These are phyloP conservation scores for Cydia pomonella DNA, from an alignment of 1,140 invertebrate species.

Conservation along the genomic window DNA sequence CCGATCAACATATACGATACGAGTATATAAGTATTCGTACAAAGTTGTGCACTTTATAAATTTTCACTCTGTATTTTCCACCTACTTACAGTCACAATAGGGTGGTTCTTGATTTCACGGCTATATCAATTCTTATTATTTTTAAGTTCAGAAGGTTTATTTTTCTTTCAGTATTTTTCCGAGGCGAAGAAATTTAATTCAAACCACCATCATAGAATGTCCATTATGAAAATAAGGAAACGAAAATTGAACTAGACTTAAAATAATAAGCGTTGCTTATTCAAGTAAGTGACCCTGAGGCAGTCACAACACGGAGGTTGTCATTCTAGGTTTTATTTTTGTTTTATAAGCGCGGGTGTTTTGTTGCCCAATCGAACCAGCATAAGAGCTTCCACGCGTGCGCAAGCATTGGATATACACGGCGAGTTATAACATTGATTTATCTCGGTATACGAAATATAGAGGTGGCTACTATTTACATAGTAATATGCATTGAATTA, in stretches of 20 bases:
- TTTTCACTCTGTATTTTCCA: too few species aligned
- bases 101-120: too few species aligned
- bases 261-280: constrained; percentile 27
- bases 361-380: too few species aligned
- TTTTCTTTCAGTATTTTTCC: neutral
- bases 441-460: constrained; percentile 43
- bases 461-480: constrained; percentile 48
- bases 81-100: too few species aligned
- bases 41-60: too few species aligned
- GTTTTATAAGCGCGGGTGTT: too few species aligned
- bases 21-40: too few species aligned
- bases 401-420: neutral
- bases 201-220: neutral
- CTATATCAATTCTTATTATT: too few species aligned
- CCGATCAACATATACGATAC: too few species aligned
- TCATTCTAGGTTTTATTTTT: too few species aligned
- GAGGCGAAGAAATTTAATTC: neutral
- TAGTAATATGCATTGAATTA: constrained; percentile 58
- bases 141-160: neutral
- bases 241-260: constrained; percentile 24
- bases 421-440: constrained; percentile 44
- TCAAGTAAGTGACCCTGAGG: neutral
- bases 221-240: constrained; percentile 28
- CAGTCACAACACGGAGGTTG: neutral
- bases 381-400: neutral